These are phyloP conservation scores for Etheostoma perlongum DNA, from an alignment of 2,797 vertebrate genomes.

Conservation along the genomic window DNA sequence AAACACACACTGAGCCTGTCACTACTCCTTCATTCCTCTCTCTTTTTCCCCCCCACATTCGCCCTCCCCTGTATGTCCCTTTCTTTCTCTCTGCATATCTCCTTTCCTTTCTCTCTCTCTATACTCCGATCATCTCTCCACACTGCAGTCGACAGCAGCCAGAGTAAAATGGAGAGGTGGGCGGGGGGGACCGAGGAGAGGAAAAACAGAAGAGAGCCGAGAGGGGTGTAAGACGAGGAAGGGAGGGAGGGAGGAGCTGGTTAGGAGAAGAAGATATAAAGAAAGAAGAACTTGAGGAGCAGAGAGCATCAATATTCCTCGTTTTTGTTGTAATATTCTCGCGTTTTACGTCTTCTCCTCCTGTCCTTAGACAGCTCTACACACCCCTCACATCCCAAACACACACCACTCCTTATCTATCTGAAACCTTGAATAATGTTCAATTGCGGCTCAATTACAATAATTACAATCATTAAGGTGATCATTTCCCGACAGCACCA, in stretches of 20 bases:
- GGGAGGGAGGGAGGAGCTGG: slow-evolving; percentile 35
- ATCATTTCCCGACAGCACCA: slow-evolving; percentile 57
- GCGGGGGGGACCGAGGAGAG: background rate
- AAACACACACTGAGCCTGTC: slow-evolving; percentile 59
- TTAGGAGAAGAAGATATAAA: slow-evolving; percentile 39
- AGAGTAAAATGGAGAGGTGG: slow-evolving; percentile 45
- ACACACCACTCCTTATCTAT: slow-evolving; percentile 33
- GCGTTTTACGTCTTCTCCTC: background rate
- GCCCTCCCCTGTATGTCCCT: slow-evolving; percentile 22
- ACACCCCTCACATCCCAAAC: slow-evolving; percentile 27
- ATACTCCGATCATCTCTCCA: slow-evolving; percentile 39
- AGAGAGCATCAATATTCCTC: background rate
- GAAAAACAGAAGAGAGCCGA: slow-evolving; percentile 19
- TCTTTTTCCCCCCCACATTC: too few species aligned
- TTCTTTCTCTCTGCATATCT: slow-evolving; percentile 38
- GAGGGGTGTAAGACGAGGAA: slow-evolving; percentile 38
- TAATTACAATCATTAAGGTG: slow-evolving; percentile 73
- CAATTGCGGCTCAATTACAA: slow-evolving; percentile 65
- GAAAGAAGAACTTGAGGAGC: slow-evolving; percentile 21
- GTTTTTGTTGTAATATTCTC: slow-evolving; percentile 3
- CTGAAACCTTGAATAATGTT: slow-evolving; percentile 43
- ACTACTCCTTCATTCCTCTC: slow-evolving; percentile 47
- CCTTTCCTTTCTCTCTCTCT: slow-evolving; percentile 21
- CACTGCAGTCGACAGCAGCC: slow-evolving; percentile 62
- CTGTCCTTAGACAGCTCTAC: slow-evolving; percentile 33